Base-by-base conservation (phyloP, 2,888 invertebrate species). In the Chymomyza caudatula region DNA sequence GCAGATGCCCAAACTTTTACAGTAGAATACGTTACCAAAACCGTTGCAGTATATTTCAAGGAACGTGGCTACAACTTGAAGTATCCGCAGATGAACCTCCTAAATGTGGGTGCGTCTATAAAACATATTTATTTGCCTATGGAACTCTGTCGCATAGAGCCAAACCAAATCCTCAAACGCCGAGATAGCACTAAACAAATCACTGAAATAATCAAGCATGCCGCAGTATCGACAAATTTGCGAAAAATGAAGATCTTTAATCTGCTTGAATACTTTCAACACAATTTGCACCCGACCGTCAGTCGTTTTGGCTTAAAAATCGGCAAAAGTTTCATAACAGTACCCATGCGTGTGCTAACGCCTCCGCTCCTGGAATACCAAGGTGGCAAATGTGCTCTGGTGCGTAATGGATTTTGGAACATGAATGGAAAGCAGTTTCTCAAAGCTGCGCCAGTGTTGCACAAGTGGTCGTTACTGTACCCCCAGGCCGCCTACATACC, bases 241-340 rank as follows among this genome's bases (percentile, higher is more conserved):
- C 92, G 99, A 19, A 95, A 96, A 87, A 71, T 90, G 0, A 97
- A 97, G 90, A 98, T 99, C 60, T 92, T 94, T 88, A 92, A 93
- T 57, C 65, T 89, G 42, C 63, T 90, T 0, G 2, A 43, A 1
- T 70, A 71, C 59, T 88, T 89, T 51, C 17, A 86, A 0, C 89
- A 89, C 65, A 88, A 89, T 42, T 1, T 2, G 0, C 77, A 87
- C 86, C 89, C 92, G 0, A 92, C 92, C 72, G 93, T 97, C 61
- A 92, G 92, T 81, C 94, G 95, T 74, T 99, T 99, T 90, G 97
- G 96, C 1, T 91, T 99, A 65, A 92, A 93, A 4, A 94, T 99
- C 29, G 92, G 92, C 2, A 91, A 92, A 23, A 90, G 93, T 49
- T 97, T 98, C 91, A 93, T 95, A 69, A 92, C 92, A 73, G 94